Percentiles rank a stretch among this genome's conserved stretches.
Evolutionary conservation across 2,113 vertebrate genomes (phyloP).

Genomic region (Pandion haliaetus): DNA sequence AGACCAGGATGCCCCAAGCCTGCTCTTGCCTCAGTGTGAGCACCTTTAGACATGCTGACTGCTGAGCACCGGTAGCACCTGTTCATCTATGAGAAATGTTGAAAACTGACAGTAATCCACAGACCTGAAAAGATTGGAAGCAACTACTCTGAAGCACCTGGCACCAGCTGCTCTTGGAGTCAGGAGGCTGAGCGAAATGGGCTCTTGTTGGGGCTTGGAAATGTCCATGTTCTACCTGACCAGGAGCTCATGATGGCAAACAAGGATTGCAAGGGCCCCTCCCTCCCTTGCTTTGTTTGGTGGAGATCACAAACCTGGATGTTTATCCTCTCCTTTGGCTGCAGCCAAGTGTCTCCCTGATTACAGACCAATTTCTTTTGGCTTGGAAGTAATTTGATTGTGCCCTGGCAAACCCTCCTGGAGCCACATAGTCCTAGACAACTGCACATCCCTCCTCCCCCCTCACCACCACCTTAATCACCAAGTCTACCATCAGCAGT

Average conservation of each 20-base stretch:
- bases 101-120: background rate
- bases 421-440: background rate
- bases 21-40: background rate
- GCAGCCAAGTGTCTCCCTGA: background rate
- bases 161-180: background rate
- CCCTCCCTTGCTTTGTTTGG: background rate
- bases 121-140: background rate
- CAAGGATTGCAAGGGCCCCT: background rate
- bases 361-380: background rate
- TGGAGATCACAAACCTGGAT: background rate
- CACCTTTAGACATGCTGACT: background rate
- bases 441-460: background rate
- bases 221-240: background rate
- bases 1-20: background rate
- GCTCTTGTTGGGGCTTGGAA: background rate
- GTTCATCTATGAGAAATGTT: background rate
- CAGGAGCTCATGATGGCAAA: background rate
- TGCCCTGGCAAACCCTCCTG: background rate
- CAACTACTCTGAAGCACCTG: background rate
- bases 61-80: background rate
- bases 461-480: background rate
- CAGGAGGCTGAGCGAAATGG: background rate
- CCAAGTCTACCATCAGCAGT: background rate
- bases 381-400: background rate
- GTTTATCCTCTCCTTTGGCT: background rate